These are phyloP conservation scores for Anarsia innoxiella DNA, from an alignment of 2,888 invertebrate species.

Conservation along the genomic window DNA sequence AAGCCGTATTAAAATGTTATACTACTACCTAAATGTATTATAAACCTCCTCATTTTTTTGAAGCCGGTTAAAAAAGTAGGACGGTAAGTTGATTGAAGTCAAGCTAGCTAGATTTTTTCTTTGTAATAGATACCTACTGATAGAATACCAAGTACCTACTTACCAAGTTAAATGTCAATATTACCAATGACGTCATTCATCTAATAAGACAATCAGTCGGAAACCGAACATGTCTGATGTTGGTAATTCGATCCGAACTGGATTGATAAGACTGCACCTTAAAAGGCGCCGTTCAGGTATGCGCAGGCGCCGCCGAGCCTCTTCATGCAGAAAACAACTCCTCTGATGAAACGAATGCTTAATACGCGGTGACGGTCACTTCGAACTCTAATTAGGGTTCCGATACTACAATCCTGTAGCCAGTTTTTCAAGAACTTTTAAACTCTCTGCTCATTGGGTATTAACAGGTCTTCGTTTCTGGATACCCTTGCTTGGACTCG, in stretches of 20 bases:
- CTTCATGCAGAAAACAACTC: constrained; percentile 65
- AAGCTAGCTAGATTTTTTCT: too few species aligned
- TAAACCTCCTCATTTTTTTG: too few species aligned
- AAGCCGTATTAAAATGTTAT: too few species aligned
- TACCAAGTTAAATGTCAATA: too few species aligned
- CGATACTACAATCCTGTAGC: constrained; percentile 29
- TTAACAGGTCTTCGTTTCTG: constrained; percentile 27
- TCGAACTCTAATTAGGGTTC: constrained; percentile 67
- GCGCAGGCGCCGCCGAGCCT: constrained; percentile 52
- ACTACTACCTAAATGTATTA: too few species aligned
- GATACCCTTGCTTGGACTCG: too few species aligned
- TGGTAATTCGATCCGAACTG: constrained; percentile 53
- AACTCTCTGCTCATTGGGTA: neutral
- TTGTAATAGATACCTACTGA: too few species aligned
- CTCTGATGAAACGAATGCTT: constrained; percentile 68
- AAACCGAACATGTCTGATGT: constrained; percentile 17
- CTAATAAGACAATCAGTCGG: constrained; percentile 13
- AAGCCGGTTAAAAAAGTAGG: too few species aligned
- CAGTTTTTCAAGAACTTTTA: constrained; percentile 29
- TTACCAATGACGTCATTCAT: constrained; percentile 9
- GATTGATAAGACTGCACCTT: constrained; percentile 45
- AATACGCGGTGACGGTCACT: constrained; percentile 69
- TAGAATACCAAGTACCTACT: too few species aligned
- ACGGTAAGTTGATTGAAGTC: too few species aligned
- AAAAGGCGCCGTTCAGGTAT: constrained; percentile 50